Conservation (phyloP, 2,888 invertebrate species). For the Drosophila planitibia region DNA sequence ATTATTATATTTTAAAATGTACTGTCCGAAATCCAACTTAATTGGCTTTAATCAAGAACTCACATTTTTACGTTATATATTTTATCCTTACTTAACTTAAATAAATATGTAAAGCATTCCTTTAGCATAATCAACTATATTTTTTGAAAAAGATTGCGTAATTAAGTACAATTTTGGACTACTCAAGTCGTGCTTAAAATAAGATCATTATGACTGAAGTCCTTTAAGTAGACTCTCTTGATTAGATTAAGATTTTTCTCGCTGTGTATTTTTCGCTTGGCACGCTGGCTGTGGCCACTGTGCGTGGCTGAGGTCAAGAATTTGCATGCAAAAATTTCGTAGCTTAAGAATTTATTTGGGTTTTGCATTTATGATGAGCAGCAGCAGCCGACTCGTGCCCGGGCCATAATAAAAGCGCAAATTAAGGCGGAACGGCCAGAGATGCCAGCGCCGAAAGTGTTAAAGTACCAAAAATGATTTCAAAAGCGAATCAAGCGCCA, state of each 20-base stretch:
- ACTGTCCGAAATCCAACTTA: background rate
- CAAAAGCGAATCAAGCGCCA: slow-evolving; percentile 33
- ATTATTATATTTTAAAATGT: background rate
- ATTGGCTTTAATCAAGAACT: background rate
- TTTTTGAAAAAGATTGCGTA: background rate
- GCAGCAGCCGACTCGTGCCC: slow-evolving; percentile 10
- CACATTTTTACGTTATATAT: background rate
- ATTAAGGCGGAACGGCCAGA: slow-evolving; percentile 47
- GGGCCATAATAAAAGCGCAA: slow-evolving; percentile 55
- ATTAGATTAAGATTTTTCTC: background rate
- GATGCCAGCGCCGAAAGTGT: slow-evolving; percentile 58
- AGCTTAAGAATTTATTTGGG: slow-evolving; percentile 67
- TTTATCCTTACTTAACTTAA: background rate
- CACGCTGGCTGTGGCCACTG: background rate
- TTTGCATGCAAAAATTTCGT: slow-evolving; percentile 68
- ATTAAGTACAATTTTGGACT: background rate
- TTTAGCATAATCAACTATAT: background rate
- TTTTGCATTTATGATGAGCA: slow-evolving; percentile 75
- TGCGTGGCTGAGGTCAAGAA: slow-evolving; percentile 69
- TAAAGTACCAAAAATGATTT: slow-evolving; percentile 57
- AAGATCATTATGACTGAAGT: no score
- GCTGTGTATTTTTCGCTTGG: slow-evolving; percentile 2
- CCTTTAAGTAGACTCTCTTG: background rate
- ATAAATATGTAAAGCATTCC: background rate
- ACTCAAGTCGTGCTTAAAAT: background rate